These are phyloP conservation scores for Auanema freiburgensis DNA, from an alignment of 2,888 invertebrate genomes.

Conservation along the genomic window DNA sequence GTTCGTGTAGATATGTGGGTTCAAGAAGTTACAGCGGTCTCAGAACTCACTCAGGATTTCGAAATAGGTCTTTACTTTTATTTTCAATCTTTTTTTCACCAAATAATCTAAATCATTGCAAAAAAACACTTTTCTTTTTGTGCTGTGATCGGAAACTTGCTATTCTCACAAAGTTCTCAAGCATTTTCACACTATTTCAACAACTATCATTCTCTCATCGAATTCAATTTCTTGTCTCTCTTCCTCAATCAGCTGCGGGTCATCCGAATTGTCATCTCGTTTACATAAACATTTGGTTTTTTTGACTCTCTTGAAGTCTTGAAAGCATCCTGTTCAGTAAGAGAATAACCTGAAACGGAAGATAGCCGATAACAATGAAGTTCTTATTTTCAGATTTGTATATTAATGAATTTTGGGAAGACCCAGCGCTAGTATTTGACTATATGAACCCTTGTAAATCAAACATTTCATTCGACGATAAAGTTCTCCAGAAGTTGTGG, in stretches of 20 bases:
- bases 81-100: background rate
- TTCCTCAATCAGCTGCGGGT: too few relatives aligned
- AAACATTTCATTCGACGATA: slow-evolving; percentile 64
- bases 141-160: background rate
- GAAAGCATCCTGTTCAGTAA: too few relatives aligned
- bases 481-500: slow-evolving; percentile 60
- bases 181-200: background rate
- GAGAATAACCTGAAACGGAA: too few relatives aligned
- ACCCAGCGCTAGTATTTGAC: slow-evolving; percentile 60
- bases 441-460: slow-evolving; percentile 63
- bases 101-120: slow-evolving; percentile 2
- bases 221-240: slow-evolving; percentile 1
- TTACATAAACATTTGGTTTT: too few relatives aligned
- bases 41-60: slow-evolving; percentile 63
- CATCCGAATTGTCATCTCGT: too few relatives aligned
- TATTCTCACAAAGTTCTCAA: too few relatives aligned
- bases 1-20: slow-evolving; percentile 64
- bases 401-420: slow-evolving; percentile 64
- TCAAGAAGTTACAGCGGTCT: slow-evolving; percentile 63
- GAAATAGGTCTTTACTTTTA: slow-evolving; percentile 53
- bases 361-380: too few relatives aligned
- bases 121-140: background rate
- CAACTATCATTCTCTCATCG: background rate
- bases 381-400: slow-evolving; percentile 53
- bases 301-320: too few relatives aligned